Base-by-base conservation (phyloP, 2,888 invertebrate species). In the Neria commutata region DNA sequence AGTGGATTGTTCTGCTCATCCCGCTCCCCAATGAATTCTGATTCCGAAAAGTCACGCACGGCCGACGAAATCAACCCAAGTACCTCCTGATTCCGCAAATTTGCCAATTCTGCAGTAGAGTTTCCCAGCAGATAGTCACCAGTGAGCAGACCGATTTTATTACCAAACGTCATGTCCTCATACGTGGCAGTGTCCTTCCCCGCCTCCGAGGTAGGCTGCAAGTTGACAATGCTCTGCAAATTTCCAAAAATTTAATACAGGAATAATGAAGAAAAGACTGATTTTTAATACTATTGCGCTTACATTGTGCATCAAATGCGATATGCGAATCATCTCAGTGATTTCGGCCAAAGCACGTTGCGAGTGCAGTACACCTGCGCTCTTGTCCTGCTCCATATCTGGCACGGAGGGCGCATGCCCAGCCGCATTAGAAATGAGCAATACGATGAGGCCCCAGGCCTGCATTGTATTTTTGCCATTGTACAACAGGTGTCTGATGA, bases 321-420 rank as follows among this genome's bases (percentile, higher is more conserved):
- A 93, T 0, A 95, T 95, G 48, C 95, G 87, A 64, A 97, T 95
- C 94, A 97, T 94, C 84, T 97, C 97, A 0, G 94, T 94, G n/a
- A 96, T 92, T 82, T 97, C 96, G 0, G 96, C 96, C 52, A 97
- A 82, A 2, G 91, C 91, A 59, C 94, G 86, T 80, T 95, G 95
- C 65, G 92, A 91, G 74, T 93, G 90, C 33, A 94, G 80, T 1
- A 94, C 91, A 2, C 93, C 94, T 16, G 92, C 91, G 19, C 91
- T 90, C 76, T 92, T 92, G 70, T 93, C 94, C 79, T 91, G 90
- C 75, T 92, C 92, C 85, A 92, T 86, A 69, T 92, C 92, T 0
- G 92, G 89, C 64, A 92, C 89, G 76, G 89, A 89, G 0, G 89
- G 82, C 21, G 88, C 86, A 83, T 93, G 92, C 1, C 95, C 95